Conservation (phyloP, 2,888 invertebrate genomes). For the Mantis religiosa region DNA sequence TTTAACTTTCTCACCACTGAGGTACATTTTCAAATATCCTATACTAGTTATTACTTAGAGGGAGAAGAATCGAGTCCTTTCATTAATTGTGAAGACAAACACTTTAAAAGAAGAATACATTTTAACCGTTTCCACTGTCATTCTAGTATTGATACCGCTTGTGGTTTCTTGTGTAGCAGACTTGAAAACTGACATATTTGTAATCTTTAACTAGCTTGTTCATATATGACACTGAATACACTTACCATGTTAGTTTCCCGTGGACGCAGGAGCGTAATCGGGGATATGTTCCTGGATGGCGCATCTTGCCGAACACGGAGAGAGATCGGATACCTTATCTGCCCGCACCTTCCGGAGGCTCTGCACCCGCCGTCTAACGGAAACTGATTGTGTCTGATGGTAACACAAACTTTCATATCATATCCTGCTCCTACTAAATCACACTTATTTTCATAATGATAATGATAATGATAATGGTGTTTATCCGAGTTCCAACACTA, state of each 20-base stretch:
- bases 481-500: conserved; percentile 10
- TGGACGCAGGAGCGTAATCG: neutral
- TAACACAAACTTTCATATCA: conserved; percentile 9
- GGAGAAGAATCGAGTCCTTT: too few species aligned
- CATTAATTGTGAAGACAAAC: too few species aligned
- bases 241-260: neutral
- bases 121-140: too few species aligned
- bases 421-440: conserved; percentile 13
- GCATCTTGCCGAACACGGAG: neutral
- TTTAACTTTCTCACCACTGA: too few species aligned
- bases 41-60: too few species aligned
- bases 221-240: neutral
- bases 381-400: conserved; percentile 12
- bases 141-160: too few species aligned
- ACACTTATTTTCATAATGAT: conserved; percentile 24
- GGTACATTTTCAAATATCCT: too few species aligned
- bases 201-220: too few species aligned
- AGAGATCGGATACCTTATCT: neutral
- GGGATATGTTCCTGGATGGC: neutral
- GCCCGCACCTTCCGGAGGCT: neutral
- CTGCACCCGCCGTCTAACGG: neutral
- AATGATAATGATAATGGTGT: conserved; percentile 26
- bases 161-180: too few species aligned
- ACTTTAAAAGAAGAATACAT: too few species aligned
- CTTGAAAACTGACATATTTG: too few species aligned